Evolutionary conservation across 2,888 invertebrate species (phyloP), one percentile per base, ranked within the genome.

Genomic region (Dasysyrphus albostriatus): DNA sequence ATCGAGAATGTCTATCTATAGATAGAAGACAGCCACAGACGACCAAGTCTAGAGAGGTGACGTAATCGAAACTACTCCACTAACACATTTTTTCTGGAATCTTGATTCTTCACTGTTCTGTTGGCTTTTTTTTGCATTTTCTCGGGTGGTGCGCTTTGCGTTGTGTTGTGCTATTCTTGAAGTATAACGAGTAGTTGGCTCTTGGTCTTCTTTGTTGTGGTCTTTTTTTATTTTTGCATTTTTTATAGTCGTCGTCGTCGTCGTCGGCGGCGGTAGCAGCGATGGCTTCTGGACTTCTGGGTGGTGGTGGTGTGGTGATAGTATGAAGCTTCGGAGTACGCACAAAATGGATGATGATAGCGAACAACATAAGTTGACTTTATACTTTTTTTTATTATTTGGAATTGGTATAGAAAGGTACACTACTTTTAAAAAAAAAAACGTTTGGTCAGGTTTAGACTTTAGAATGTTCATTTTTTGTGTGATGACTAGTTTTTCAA

Each of bases 41-140:
- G 80, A 63, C 70, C 58, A 59, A 39, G 74, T 51, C 44, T 54
- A 59, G 88, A 88, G 89, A 91, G 92, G 91, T 92, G 92, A 92
- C 92, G 92, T 92, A 92, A 92, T 92, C 91, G 89, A 91, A 92
- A 91, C 92, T 92, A 92, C 92, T 92, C 92, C 92, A 92, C 92
- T 92, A 92, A 92, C 92, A 92, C 92, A 92, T 92, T 92, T 92
- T 92, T 92, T 76, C 58, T 73, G 81, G 73, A 80, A 76, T 83
- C 63, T 67, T 67, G 67, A 67, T 76, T 79, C 79, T 74, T 70
- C 42, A 37, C 61, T 67, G 49, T 49, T 73, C 65, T 32, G 54
- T 79, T 51, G 70, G 16, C 32, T 70, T 54, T 69, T 65, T 63
- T 73, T 75, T 77, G n/a, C n/a, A n/a, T 65, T 59, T 63, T 79